phyloP scores from a whole-genome alignment of 2,888 invertebrate species.

The Diabrotica balteata region DNA sequence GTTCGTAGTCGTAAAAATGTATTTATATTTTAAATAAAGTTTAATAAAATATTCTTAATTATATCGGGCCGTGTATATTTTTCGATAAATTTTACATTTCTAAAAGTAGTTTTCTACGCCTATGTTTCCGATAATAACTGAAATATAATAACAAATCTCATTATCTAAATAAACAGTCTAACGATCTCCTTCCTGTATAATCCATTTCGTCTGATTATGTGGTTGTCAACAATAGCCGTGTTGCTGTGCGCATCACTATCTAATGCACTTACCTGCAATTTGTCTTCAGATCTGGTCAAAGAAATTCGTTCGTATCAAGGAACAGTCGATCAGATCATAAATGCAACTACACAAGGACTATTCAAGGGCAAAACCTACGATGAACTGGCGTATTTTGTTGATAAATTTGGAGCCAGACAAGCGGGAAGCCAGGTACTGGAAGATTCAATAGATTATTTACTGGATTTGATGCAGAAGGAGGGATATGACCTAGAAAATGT shows the following conservation, averaged over 20 bases:
- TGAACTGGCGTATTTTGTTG: slow-evolving; percentile 61
- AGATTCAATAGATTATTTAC: slow-evolving; percentile 65
- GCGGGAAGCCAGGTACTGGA: slow-evolving; percentile 64
- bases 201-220: neutral
- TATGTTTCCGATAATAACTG: neutral
- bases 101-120: neutral
- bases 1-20: too few relatives aligned
- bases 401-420: slow-evolving; percentile 63
- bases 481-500: slow-evolving; percentile 68
- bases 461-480: slow-evolving; percentile 57
- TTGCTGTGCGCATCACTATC: neutral
- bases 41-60: too few relatives aligned
- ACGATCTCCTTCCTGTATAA: neutral
- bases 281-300: slow-evolving; percentile 62
- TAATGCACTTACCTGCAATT: slow-evolving; percentile 51
- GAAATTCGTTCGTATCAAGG: slow-evolving; percentile 65
- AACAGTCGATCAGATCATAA: slow-evolving; percentile 50
- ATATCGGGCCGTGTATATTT: too few relatives aligned
- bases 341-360: slow-evolving; percentile 47
- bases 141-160: neutral
- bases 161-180: neutral
- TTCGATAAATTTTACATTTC: too few relatives aligned
- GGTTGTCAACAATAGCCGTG: neutral
- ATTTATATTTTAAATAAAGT: too few relatives aligned
- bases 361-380: slow-evolving; percentile 52